Base-by-base conservation (phyloP, 2,113 vertebrate genomes). In the Melanerpes formicivorus region DNA sequence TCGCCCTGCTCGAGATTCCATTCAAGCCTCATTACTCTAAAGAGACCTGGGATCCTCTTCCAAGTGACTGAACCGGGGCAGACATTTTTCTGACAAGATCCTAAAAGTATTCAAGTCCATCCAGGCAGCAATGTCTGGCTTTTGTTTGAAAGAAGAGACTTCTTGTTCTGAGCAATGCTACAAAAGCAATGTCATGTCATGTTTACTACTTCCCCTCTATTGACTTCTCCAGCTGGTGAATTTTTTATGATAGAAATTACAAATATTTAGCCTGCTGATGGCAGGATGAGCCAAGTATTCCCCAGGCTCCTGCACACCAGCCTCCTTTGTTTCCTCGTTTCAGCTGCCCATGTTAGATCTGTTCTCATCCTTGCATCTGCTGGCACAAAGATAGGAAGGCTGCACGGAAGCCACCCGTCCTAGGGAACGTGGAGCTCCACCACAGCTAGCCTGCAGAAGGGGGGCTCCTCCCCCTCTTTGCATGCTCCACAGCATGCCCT, bases 231-330 rank as follows among this genome's bases (percentile, higher is more conserved):
- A 95, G 93, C 94, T 96, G 93, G 96, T 96, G 93, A 94, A 95
- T 97, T 96, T 95, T 96, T 96, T 91, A 86, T 97, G 95, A 97
- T 59, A 94, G 91, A 97, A 97, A 97, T 95, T 95, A 96, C 95
- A 97, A 97, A 97, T 97, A 97, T 97, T 97, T 96, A 97, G 93
- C 94, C 95, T 97, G 96, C 95, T 96, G 92, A 95, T 94, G 95
- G 95, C 96, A 96, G 96, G 96, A 97, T 93, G 91, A 92, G 94
- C 91, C 97, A 95, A 96, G 94, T 92, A 95, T 94, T 97, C 95
- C 94, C 96, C 75, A 96, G 95, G 93, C 95, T 95, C 92, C 12
- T 26, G 80, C 93, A 96, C 92, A 94, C 87, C 93, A 94, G 78
- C 30, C 15, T 95, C 95, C 94, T 95, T 96, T 91, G 93, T 96